These are phyloP conservation scores for Strigops habroptila DNA, from an alignment of 2,113 vertebrate genomes.

Conservation along the genomic window DNA sequence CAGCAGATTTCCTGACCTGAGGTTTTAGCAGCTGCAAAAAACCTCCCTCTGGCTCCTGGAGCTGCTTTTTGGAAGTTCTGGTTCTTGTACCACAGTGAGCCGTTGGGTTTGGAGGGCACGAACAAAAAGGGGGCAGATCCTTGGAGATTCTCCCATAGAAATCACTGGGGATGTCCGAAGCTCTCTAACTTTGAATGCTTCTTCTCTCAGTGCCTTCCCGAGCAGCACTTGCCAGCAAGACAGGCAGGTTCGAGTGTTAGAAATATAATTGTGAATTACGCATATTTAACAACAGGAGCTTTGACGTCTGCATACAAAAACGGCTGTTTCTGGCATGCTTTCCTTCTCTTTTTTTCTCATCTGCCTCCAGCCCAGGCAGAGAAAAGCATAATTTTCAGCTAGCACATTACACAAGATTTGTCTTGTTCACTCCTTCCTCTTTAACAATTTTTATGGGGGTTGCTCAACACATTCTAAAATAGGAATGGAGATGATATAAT, in stretches of 20 bases:
- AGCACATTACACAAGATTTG: constrained; percentile 33
- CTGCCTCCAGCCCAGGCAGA: constrained; percentile 34
- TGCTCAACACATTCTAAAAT: constrained; percentile 59
- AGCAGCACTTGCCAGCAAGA: neutral
- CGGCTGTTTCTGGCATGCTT: constrained; percentile 19
- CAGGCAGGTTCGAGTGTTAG: neutral
- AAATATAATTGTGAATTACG: constrained; percentile 19
- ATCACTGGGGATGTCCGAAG: neutral
- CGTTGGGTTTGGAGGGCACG: neutral
- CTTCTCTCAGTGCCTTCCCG: neutral
- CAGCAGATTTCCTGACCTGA: neutral
- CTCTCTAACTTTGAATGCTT: neutral
- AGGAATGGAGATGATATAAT: constrained; percentile 41
- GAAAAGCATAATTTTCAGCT: constrained; percentile 27
- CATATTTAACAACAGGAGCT: neutral
- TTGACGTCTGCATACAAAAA: neutral
- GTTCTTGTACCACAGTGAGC: neutral
- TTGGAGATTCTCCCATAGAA: neutral
- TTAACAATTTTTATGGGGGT: constrained; percentile 60
- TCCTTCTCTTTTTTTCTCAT: neutral
- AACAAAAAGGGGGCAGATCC: neutral
- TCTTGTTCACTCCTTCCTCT: constrained; percentile 58
- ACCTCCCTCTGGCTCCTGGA: neutral
- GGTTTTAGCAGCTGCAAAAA: constrained; percentile 4
- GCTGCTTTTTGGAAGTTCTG: neutral